Evolutionary conservation across 2,797 vertebrate species (phyloP), one percentile per base, ranked within the genome.

Genomic region (Acrossocheilus wenchowensis): DNA sequence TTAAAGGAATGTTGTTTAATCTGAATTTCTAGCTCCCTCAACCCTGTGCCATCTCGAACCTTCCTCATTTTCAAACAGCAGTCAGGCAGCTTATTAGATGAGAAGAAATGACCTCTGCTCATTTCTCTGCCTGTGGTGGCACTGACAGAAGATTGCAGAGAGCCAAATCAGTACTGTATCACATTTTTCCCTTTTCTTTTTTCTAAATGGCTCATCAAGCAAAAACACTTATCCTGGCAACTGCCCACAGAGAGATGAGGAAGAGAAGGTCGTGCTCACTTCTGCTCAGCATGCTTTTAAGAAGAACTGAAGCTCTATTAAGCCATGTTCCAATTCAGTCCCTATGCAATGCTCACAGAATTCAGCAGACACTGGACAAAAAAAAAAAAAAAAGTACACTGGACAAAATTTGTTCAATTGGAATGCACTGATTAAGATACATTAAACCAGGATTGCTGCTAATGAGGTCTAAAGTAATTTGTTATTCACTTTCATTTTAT

Each of bases 151-250:
- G 52, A 86, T 30, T 62, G 60, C 41, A 84, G 43, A 79, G 43
- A 82, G 43, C 54, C 34, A 36, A 83, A 81, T 89, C 48, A 82
- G 81, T 17, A 80, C 73, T 48, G 87, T 81, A 88, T 80, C 75
- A 60, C 69, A 83, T 86, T 89, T 83, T 81, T 82, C 72, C 57
- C 50, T 39, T 54, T 21, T 85, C 54, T 75, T 86, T 82, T 74
- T 84, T 83, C 75, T 88, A 83, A 90, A 90, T 82, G 87, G 77
- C 86, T 90, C 90, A 91, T 91, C 88, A 89, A 87, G 82, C 73
- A 87, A 86, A 88, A 90, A 87, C 79, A 86, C 77, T 89, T 87
- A 64, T 48, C 30, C 79, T 83, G 81, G 80, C 88, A 85, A 81
- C 68, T 86, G 86, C 84, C 84, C 34, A 52, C 69, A 57, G 81